phyloP scores from a whole-genome alignment of 1,140 invertebrate species.

The Dreissena rostriformis region DNA sequence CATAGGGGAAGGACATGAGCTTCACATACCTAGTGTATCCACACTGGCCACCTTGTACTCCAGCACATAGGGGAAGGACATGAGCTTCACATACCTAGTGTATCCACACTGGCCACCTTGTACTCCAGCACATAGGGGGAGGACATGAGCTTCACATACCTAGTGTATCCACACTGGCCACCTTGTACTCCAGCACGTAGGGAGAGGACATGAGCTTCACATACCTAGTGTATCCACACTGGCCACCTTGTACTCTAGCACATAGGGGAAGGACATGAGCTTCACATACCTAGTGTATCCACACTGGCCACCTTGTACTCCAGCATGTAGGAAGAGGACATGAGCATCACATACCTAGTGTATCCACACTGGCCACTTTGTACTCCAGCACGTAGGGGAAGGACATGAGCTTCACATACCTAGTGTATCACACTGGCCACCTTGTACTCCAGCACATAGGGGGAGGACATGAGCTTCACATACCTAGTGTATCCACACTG shows the following conservation, averaged over 20 bases:
- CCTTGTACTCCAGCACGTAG: constrained; percentile 71
- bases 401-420: not conserved
- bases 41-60: constrained; percentile 63
- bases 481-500: constrained; percentile 71
- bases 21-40: constrained; percentile 72
- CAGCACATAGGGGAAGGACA: constrained; percentile 74
- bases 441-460: not conserved
- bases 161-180: constrained; percentile 64
- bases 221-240: not conserved
- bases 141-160: constrained; percentile 73
- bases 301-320: not conserved
- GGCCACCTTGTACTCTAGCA: not conserved
- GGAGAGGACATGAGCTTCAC: constrained; percentile 69
- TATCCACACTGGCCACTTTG: not conserved
- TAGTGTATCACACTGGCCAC: not conserved
- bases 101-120: constrained; percentile 63
- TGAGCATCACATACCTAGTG: not conserved
- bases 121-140: constrained; percentile 76
- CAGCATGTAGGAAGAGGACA: not conserved
- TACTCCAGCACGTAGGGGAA: not conserved
- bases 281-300: not conserved
- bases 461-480: constrained; percentile 33
- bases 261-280: not conserved
- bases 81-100: constrained; percentile 73
- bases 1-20: not conserved